Evolutionary conservation across 2,113 vertebrate genomes (phyloP).

Genomic region (Apistogramma diplotaenia): DNA sequence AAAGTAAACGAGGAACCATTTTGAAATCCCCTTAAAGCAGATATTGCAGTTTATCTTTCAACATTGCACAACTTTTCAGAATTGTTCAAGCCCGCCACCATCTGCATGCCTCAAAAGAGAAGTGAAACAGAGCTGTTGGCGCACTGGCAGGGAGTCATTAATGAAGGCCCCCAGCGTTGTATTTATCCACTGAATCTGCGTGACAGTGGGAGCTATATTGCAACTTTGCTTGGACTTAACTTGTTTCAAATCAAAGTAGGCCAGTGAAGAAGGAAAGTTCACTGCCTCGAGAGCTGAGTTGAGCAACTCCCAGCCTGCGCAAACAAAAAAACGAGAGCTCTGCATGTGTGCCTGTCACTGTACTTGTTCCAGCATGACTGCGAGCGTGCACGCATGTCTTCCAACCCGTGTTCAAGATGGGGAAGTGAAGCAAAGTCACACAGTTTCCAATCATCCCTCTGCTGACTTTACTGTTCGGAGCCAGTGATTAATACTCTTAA

Average conservation of each 20-base stretch:
- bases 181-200: not conserved
- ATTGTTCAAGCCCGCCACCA: slow-evolving; percentile 42
- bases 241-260: slow-evolving; percentile 27
- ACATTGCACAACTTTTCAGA: slow-evolving; percentile 48
- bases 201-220: not conserved
- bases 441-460: slow-evolving; percentile 28
- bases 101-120: slow-evolving; percentile 54
- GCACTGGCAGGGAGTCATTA: not conserved
- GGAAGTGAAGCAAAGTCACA: slow-evolving; percentile 50
- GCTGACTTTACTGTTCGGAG: not conserved
- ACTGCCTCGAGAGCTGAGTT: slow-evolving; percentile 32
- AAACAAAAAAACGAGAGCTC: slow-evolving; percentile 36
- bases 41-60: slow-evolving; percentile 22
- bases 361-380: slow-evolving; percentile 62
- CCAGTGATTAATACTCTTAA: not conserved
- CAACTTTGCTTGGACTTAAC: not conserved
- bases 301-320: slow-evolving; percentile 50
- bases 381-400: not conserved
- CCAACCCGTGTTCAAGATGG: slow-evolving; percentile 22
- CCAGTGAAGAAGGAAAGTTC: slow-evolving; percentile 42
- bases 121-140: slow-evolving; percentile 67
- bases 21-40: slow-evolving; percentile 26
- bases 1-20: not conserved
- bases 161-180: not conserved
- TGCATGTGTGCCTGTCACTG: slow-evolving; percentile 41